phyloP scores from a whole-genome alignment of 2,888 invertebrate species.

The Diachrysia chrysitis region DNA sequence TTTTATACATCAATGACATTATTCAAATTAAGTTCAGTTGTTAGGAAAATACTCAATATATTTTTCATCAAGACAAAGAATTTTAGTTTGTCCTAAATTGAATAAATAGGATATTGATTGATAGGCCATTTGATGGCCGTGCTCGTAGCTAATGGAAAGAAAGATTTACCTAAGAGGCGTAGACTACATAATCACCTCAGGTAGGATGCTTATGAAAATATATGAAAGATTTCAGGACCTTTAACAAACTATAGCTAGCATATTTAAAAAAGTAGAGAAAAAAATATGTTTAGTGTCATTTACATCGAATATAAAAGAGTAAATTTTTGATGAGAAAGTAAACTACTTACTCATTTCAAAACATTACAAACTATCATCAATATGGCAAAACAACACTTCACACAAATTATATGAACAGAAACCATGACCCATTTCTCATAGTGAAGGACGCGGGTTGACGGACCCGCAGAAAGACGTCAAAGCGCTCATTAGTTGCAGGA shows the following conservation, averaged over 20 bases:
- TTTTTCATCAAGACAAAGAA: background rate
- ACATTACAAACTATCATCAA: conserved; percentile 29
- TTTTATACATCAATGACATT: conserved; percentile 54
- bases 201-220: conserved; percentile 37
- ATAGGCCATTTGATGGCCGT: conserved; percentile 40
- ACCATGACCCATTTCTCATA: conserved; percentile 64
- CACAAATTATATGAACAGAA: conserved; percentile 55
- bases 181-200: conserved; percentile 33
- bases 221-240: conserved; percentile 28
- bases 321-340: background rate
- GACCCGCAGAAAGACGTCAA: conserved; percentile 62
- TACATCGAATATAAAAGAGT: conserved; percentile 6
- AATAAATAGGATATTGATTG: conserved; percentile 32
- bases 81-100: conserved; percentile 16
- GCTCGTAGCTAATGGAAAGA: conserved; percentile 28
- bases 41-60: conserved; percentile 8
- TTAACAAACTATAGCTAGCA: conserved; percentile 3
- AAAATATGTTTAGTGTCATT: no score
- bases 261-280: background rate
- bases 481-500: conserved; percentile 63
- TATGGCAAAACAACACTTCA: conserved; percentile 26
- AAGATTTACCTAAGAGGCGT: conserved; percentile 34
- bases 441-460: conserved; percentile 52
- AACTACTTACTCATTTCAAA: background rate
- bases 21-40: conserved; percentile 4